Base-by-base conservation (phyloP, 2,888 invertebrate genomes). In the Xanthia togata region DNA sequence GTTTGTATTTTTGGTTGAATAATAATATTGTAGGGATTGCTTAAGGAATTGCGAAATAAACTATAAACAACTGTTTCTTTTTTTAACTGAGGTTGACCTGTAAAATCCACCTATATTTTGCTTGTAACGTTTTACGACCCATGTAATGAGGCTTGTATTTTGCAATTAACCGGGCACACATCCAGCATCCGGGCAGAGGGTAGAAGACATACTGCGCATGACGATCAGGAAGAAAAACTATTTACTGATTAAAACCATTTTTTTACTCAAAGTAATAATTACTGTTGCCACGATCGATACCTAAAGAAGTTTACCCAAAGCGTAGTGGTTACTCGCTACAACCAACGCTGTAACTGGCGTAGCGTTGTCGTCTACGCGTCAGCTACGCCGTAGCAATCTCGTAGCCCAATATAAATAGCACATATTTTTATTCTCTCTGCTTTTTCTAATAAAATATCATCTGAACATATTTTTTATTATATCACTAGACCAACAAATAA, bases 331-430 rank as follows among this genome's bases (percentile, higher is more conserved):
- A 70, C 14, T 35, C 26, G 44, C 60, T 75, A 60, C 59, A 31
- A 26, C 3, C 57, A 31, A 26, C 2, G 4, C 2, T 47, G 47
- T 47, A 20, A 12, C 23, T 4, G 8, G 9, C 53, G 53, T 26
- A 67, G 63, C 38, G 6, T 8, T 23, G 38, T 1, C 0, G 12
- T 2, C 35, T 53, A 47, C 44, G 17, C 9, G 31, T 12, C 26
- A 20, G 41, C 77, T 77, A 78, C 63, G 78, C 14, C 78, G 78
- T 78, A 64, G 78, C 64, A 79, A 78, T 72, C 23, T 72, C 50
- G 53, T 59, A 59, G 35, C 26, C 26, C 9, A 59, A 59, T 12
- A 35, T n/a, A 68, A 23, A 64, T 1, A 59, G 3, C 2, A 26
- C 0, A 64, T 20, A 44, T 57, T 73, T 26, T 12, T 47, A 41